Evolutionary conservation across 2,113 vertebrate species (phyloP).

Genomic region (Megaceryle maxima): DNA sequence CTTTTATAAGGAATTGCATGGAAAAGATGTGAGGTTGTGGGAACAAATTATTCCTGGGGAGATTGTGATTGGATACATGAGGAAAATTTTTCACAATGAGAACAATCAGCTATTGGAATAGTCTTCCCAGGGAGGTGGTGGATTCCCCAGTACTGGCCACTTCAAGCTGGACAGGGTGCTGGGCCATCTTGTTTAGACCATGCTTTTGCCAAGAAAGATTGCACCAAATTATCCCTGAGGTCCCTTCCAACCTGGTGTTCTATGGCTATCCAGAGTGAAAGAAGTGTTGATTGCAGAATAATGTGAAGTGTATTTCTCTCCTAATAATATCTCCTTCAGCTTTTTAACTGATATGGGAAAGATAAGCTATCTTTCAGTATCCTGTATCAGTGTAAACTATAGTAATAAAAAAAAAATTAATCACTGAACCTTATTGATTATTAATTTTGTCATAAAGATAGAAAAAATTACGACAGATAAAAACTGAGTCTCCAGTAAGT

Average conservation of each 20-base stretch:
- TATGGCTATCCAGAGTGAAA: not conserved
- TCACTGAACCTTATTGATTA: not conserved
- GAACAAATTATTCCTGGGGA: not conserved
- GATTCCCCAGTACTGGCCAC: not conserved
- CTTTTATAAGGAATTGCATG: not conserved
- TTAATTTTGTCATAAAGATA: not conserved
- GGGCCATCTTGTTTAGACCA: not conserved
- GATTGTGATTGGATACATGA: not conserved
- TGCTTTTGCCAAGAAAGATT: not conserved
- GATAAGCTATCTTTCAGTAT: not conserved
- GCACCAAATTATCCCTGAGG: not conserved
- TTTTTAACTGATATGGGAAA: not conserved
- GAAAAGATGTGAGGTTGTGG: not conserved
- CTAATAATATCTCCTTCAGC: not conserved
- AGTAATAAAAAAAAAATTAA: not conserved
- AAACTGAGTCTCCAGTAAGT: not conserved
- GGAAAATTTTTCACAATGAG: not conserved
- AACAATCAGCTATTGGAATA: not conserved
- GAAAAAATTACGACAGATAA: not conserved
- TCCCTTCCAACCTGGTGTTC: not conserved
- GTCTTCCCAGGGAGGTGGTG: not conserved
- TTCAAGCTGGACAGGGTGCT: not conserved
- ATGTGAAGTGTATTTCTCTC: not conserved
- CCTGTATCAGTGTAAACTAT: not conserved
- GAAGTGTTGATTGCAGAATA: no score